Evolutionary conservation across 2,797 vertebrate genomes (phyloP).

Genomic region (Champsocephalus esox): DNA sequence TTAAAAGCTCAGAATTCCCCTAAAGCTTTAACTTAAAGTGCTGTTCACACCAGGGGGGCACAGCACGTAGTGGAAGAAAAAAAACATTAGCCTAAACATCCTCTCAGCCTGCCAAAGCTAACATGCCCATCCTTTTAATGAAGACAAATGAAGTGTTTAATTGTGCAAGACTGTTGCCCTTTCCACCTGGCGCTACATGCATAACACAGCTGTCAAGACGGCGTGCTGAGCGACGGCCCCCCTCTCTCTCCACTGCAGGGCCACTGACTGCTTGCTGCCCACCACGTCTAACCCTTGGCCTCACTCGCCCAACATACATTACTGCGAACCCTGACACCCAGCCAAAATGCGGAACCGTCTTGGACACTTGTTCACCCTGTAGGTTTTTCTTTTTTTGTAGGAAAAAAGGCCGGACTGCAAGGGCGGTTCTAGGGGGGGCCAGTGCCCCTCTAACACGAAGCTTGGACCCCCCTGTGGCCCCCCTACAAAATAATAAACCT

Average conservation of each 20-base stretch:
- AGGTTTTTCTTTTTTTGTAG: conserved; percentile 17
- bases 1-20: conserved; percentile 8
- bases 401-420: conserved; percentile 11
- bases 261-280: conserved; percentile 38
- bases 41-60: conserved; percentile 25
- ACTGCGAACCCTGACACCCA: conserved; percentile 52
- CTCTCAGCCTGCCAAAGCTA: conserved; percentile 56
- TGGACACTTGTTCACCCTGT: conserved; percentile 46
- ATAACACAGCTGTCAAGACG: conserved; percentile 72
- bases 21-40: conserved; percentile 33
- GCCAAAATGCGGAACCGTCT: conserved; percentile 54
- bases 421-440: too few species aligned
- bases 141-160: conserved; percentile 78
- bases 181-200: conserved; percentile 69
- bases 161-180: conserved; percentile 65
- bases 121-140: conserved; percentile 71
- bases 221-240: conserved; percentile 47
- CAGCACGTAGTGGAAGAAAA: not conserved
- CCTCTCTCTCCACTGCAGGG: conserved; percentile 21
- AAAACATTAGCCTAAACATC: conserved; percentile 51
- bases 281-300: conserved; percentile 53
- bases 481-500: too few species aligned
- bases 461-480: too few species aligned
- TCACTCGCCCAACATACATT: conserved; percentile 50
- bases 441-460: too few species aligned